These are phyloP conservation scores for Acrobasis consociella DNA, from an alignment of 2,888 invertebrate genomes.

Conservation along the genomic window DNA sequence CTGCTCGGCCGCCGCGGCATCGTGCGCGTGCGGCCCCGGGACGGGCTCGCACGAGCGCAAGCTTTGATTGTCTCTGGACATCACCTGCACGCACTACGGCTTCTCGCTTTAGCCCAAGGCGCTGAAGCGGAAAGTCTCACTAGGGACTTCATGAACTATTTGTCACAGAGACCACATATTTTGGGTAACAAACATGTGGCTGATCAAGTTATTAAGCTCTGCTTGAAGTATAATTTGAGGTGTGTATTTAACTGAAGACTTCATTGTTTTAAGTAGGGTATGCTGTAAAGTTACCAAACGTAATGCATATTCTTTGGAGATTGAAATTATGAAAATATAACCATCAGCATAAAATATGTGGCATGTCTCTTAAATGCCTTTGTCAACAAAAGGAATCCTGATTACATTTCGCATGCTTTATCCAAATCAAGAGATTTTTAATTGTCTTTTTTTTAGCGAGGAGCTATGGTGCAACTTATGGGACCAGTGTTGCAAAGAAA, in stretches of 20 bases:
- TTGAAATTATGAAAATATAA: too few relatives aligned
- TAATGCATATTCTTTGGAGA: too few relatives aligned
- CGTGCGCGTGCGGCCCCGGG: constrained; percentile 84
- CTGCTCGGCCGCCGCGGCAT: constrained; percentile 85
- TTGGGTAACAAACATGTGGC: constrained; percentile 63
- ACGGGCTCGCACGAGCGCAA: constrained; percentile 78
- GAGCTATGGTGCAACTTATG: constrained; percentile 69
- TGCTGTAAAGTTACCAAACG: too few relatives aligned
- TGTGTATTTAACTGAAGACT: constrained; percentile 35
- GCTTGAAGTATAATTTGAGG: constrained; percentile 65
- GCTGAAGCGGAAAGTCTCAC: constrained; percentile 55
- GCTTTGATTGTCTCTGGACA: constrained; percentile 84
- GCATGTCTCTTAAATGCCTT: too few relatives aligned
- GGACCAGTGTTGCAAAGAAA: constrained; percentile 76
- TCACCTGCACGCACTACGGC: constrained; percentile 69
- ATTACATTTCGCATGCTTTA: too few relatives aligned
- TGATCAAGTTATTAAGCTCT: constrained; percentile 63
- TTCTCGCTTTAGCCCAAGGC: constrained; percentile 59
- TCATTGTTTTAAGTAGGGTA: too few relatives aligned
- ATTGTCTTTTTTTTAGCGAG: constrained; percentile 48
- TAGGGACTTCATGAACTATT: constrained; percentile 49
- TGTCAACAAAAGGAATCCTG: too few relatives aligned
- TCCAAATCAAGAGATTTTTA: too few relatives aligned
- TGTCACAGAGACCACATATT: constrained; percentile 63
- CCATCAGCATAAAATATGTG: too few relatives aligned